Evolutionary conservation across 2,888 invertebrate species (phyloP), one percentile per base, ranked within the genome.

Genomic region (Rhaphigaster nebulosa): DNA sequence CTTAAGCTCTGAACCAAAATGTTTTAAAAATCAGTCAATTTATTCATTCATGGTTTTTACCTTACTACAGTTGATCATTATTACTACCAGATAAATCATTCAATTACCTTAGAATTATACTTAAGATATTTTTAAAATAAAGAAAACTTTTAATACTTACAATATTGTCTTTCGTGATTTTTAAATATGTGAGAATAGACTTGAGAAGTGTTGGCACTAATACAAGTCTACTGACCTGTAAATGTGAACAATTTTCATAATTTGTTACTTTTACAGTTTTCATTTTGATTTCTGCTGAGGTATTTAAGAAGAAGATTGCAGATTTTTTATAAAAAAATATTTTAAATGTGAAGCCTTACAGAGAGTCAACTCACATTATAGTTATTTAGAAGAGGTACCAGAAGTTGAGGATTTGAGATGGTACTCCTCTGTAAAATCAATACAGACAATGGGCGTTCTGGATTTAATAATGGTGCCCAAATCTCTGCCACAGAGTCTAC

Each of bases 401-500:
- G 94, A 92, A 95, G 95, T 93, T 97, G 96, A 0, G 98, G 97
- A 93, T 98, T 96, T 93, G 96, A 96, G 0, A 97, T 97, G 0
- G 96, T 94, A 26, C 95, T 95, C 93, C 96, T 96, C 0, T 97
- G 95, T 18, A 98, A 95, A 10, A 98, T 95, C 34, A 98, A 93
- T 90, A 98, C 93, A 0, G 97, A 95, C 91, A 95, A 94, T 0
- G 94, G 94, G 92, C 94, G 93, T 20, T 96, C 97, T 20, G 91
- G 91, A 92, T 96, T 96, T 29, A 98, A 94, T 84, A 98, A 93
- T 0, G 98, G 97, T 0, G 97, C 97, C 97, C 98, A 98, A 90
- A 98, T 96, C 94, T 98, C 98, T 1, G 96, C 95, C 18, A 98
- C 96, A 0, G 98, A 97, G 93, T 98, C 98, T 8, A 98, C 98